These are phyloP conservation scores for Amblyjoppa fuscipennis DNA, from an alignment of 2,888 invertebrate genomes.

Conservation along the genomic window DNA sequence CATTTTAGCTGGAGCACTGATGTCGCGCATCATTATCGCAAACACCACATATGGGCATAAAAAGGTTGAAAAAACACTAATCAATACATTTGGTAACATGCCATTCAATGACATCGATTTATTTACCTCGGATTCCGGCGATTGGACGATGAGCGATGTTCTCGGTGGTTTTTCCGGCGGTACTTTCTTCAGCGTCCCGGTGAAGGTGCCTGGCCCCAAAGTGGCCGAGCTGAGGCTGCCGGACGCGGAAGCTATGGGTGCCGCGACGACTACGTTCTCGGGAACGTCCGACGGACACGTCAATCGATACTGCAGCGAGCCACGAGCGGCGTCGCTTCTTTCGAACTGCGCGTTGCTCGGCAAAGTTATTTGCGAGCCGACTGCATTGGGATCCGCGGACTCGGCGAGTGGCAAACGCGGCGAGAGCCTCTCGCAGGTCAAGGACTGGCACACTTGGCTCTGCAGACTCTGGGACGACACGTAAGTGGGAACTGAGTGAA, in stretches of 20 bases:
- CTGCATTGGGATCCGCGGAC: slow-evolving; percentile 74
- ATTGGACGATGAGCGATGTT: slow-evolving; percentile 82
- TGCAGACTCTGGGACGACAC: slow-evolving; percentile 66
- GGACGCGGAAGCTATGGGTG: slow-evolving; percentile 60
- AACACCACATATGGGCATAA: neutral
- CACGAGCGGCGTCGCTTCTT: slow-evolving; percentile 78
- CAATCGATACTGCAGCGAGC: slow-evolving; percentile 80
- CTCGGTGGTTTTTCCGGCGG: slow-evolving; percentile 84
- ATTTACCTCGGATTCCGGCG: slow-evolving; percentile 83
- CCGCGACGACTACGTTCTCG: slow-evolving; percentile 56
- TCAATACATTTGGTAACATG: slow-evolving; percentile 13
- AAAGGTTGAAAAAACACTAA: slow-evolving; percentile 3
- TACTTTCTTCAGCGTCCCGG: slow-evolving; percentile 83
- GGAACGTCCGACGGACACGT: slow-evolving; percentile 73
- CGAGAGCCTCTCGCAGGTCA: slow-evolving; percentile 79
- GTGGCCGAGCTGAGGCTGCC: slow-evolving; percentile 54
- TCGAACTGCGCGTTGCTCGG: slow-evolving; percentile 81
- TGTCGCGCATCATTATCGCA: too few relatives aligned
- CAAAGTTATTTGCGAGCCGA: slow-evolving; percentile 81
- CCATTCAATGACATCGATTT: slow-evolving; percentile 25
- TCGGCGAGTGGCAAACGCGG: slow-evolving; percentile 79
- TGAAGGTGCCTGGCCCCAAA: slow-evolving; percentile 72
- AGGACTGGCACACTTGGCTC: slow-evolving; percentile 74
- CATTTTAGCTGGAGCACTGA: too few relatives aligned
- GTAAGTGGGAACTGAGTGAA: slow-evolving; percentile 73